Base-by-base conservation (phyloP, 1,140 invertebrate species). In the Temnothorax longispinosus region DNA sequence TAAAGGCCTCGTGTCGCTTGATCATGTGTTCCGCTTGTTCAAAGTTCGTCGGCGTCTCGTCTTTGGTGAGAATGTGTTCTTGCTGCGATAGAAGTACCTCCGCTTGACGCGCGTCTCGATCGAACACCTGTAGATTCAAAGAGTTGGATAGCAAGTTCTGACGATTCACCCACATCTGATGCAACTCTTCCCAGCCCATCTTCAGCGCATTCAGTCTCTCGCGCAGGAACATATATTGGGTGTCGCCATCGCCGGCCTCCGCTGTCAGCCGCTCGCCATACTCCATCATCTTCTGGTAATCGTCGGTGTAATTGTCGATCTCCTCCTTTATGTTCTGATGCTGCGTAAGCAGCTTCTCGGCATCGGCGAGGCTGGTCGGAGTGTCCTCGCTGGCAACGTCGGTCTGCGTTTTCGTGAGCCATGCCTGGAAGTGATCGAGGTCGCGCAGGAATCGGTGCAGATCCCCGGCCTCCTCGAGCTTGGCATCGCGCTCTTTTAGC, bases 81-180 rank as follows among this genome's bases (percentile, higher is more conserved):
- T 99, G 99, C 96, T 99, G 99, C 67, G 98, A 99, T 32, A 99
- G 96, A 87, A 99, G 96, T 77, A 99, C 99, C 95, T 99, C 99
- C 10, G 98, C 99, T 96, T 99, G 99, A 82, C 99, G 97, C 15
- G 99, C 99, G 95, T 99, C 99, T 38, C 99, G 96, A 95, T 99
- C 97, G 96, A 99, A 98, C 94, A 99, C 97, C 96, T 99, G 98
- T 90, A 99, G 96, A 94, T 99, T 98, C 87, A 99, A 96, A 90
- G 98, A 99, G 95, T 99, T 99, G 0, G 99, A 98, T 2, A 99
- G 95, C 56, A 99, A 95, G 86, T 99, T 97, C 95, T 99, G 99
- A 67, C 99, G 96, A 95, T 99, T 99, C 93, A 99, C 99, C 99
- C 99, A 99, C 99, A 99, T 99, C 95, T 99, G 98, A 91, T 99